Base-by-base conservation (phyloP, 2,797 vertebrate genomes). In the Alauda arvensis region DNA sequence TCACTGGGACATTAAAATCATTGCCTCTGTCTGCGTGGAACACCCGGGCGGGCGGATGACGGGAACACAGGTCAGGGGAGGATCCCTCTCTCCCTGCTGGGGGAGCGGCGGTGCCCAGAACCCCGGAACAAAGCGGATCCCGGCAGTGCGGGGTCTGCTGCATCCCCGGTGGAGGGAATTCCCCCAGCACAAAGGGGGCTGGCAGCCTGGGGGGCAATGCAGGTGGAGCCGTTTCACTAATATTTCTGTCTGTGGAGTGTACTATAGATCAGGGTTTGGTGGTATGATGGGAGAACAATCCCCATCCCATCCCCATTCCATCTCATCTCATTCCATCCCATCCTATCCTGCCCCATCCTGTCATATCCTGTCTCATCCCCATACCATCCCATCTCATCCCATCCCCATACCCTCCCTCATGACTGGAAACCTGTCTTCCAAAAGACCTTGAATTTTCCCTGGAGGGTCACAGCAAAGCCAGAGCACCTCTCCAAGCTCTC, bases 1-100 rank as follows among this genome's bases (percentile, higher is more conserved):
- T 93, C 94, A 89, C 91, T 94, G 89, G 90, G 94, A 90, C 91
- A 86, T 94, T 94, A 93, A 87, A 93, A 93, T 93, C 89, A 15
- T 45, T 65, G 90, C 93, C 84, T 92, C 75, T 88, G 79, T 83
- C 82, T 87, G 83, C 63, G 13, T 94, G 82, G 87, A 88, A 31
- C 63, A 55, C 72, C 86, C 61, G 52, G 61, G 12, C 51, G 48
- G 84, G 39, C 5, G 6, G 85, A 53, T 74, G 92, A 88, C 67
- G 91, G 87, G 87, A 65, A 43, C 56, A 18, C 69, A 21, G 93
- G 87, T 67, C 87, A 91, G 83, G 56, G 80, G 34, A 85, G 86
- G 90, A 83, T 90, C 11, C 18, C 61, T 84, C 48, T 68, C 49
- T 59, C 37, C 37, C 63, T 48, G 48, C 11, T 1, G 4, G 0